Base-by-base conservation (phyloP, 1,140 invertebrate genomes). In the Dreissena polymorpha region DNA sequence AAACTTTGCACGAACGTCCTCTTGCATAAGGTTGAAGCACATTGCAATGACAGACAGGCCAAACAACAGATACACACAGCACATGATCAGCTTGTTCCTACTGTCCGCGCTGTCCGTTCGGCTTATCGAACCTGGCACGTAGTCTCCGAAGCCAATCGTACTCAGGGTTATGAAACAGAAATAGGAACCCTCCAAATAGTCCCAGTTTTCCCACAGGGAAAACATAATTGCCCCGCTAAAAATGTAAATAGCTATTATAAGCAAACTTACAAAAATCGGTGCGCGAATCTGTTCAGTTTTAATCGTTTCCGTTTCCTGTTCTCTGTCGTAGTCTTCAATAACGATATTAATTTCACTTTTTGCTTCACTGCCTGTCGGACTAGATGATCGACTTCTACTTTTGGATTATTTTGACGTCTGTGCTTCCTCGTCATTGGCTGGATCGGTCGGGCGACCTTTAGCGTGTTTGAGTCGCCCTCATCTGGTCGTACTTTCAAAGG, bases 11-110 rank as follows among this genome's bases (percentile, higher is more conserved):
- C 86, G 65, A 0, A 98, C 95, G 92, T 98, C 97, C 92, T 98
- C 96, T 94, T 97, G 97, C 97, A 98, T 98, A 55, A 99, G 94
- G 94, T 99, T 98, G 94, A 99, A 99, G 93, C 97, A 99, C 98
- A 99, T 99, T 86, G 98, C 98, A 63, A 99, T 97, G 0, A 99
- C 93, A 6, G 98, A 97, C 96, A 99, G 98, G 39, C 98, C 98
- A 72, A 99, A 94, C 94, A 99, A 96, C 49, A 92, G 83, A 65
- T 92, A 92, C 18, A 89, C 39, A 68, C 86, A 87, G 71, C 88
- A 89, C 21, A 90, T 83, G n/a, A 90, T 89, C 13, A 88, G 73
- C 65, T 91, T 90, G 64, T 87, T 85, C 51, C 89, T 81, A 70
- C 81, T 88, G 14, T 83, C 84, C 74, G 87, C 67, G 94, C 94